Evolutionary conservation across 2,113 vertebrate genomes (phyloP).

Genomic region (Brienomyrus brachyistius): DNA sequence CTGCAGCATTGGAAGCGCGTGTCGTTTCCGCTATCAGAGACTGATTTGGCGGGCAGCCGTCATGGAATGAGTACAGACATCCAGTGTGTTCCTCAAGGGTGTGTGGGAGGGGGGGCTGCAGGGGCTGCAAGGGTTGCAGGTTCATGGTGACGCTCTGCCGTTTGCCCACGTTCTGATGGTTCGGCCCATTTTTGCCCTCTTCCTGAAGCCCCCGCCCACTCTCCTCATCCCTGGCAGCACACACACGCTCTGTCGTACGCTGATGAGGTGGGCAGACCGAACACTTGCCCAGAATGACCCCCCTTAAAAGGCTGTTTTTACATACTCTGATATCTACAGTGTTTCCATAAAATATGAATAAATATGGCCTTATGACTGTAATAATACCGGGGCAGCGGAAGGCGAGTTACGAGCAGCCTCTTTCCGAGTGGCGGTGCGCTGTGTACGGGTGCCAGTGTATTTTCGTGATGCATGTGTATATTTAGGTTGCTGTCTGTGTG

Average conservation of each 20-base stretch:
- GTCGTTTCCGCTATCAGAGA: neutral
- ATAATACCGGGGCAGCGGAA: neutral
- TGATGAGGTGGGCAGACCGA: neutral
- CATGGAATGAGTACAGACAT: neutral
- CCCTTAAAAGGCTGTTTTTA: neutral
- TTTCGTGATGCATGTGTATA: slow-evolving; percentile 21
- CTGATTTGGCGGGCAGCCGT: slow-evolving; percentile 28
- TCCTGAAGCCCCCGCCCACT: neutral
- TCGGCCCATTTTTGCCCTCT: neutral
- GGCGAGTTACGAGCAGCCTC: neutral
- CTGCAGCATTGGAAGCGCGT: neutral
- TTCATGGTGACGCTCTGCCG: neutral
- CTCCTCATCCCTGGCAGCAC: neutral
- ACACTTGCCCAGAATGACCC: neutral
- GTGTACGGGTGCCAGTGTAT: neutral
- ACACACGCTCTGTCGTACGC: neutral
- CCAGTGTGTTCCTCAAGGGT: slow-evolving; percentile 1
- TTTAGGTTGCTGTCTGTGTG: slow-evolving; percentile 26
- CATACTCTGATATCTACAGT: neutral
- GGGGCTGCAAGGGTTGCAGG: neutral
- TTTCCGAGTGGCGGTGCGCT: neutral
- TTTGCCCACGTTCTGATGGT: neutral
- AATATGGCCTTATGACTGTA: neutral
- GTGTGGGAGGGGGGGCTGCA: neutral
- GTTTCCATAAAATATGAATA: neutral